phyloP scores from a whole-genome alignment of 2,888 invertebrate species.

The Anodontia alba region DNA sequence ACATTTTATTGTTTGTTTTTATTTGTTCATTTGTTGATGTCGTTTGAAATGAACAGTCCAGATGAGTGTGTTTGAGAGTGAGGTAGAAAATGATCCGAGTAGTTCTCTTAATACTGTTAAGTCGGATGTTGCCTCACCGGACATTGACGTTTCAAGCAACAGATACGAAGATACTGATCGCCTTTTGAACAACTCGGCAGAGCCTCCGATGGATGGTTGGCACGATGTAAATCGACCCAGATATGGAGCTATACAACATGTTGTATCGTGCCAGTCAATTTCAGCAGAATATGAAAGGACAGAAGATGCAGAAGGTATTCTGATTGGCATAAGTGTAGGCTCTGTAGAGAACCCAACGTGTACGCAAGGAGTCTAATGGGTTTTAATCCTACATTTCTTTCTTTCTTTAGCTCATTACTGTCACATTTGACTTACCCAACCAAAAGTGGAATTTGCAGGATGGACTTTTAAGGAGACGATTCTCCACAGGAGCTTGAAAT shows the following conservation, averaged over 20 bases:
- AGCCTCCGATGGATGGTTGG: neutral
- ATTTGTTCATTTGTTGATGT: too few relatives aligned
- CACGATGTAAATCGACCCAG: neutral
- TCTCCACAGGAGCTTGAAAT: too few relatives aligned
- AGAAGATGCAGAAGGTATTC: neutral
- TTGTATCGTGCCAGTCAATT: neutral
- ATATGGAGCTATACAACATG: conserved; percentile 1
- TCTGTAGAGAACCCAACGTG: too few relatives aligned
- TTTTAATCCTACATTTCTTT: too few relatives aligned
- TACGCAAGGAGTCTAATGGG: too few relatives aligned
- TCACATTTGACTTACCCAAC: too few relatives aligned
- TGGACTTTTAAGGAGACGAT: too few relatives aligned
- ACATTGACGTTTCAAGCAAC: neutral
- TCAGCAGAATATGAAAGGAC: conserved; percentile 17
- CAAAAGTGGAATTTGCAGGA: too few relatives aligned
- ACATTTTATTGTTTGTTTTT: neutral
- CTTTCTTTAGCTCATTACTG: too few relatives aligned
- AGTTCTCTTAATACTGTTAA: neutral
- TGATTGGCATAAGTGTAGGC: too few relatives aligned
- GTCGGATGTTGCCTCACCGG: neutral
- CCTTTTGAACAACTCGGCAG: neutral
- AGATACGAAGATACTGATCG: neutral
- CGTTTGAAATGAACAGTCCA: neutral
- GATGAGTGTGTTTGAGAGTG: neutral
- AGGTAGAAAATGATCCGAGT: neutral